These are phyloP conservation scores for Euphydryas editha DNA, from an alignment of 2,888 invertebrate species.

Conservation along the genomic window DNA sequence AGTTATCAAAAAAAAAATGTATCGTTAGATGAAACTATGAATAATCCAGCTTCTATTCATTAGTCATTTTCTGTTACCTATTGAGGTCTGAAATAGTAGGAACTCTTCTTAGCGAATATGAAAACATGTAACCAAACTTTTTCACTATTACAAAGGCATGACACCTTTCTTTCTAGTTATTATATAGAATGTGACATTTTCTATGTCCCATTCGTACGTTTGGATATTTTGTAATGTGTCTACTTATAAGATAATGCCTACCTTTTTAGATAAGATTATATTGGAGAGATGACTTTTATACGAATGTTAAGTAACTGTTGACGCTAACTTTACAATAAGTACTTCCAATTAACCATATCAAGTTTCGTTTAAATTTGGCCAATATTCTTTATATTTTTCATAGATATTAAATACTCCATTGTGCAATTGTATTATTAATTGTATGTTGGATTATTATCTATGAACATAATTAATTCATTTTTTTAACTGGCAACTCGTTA, in stretches of 20 bases:
- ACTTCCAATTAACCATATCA: slow-evolving; percentile 79
- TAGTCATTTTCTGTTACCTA: slow-evolving; percentile 58
- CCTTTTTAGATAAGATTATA: slow-evolving; percentile 82
- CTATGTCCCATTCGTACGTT: slow-evolving; percentile 62
- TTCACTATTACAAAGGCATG: slow-evolving; percentile 70
- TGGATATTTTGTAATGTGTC: slow-evolving; percentile 69
- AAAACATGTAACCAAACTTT: slow-evolving; percentile 69
- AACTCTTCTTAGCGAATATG: slow-evolving; percentile 67
- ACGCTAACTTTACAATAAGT: slow-evolving; percentile 78
- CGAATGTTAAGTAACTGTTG: slow-evolving; percentile 83
- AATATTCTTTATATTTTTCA: slow-evolving; percentile 22
- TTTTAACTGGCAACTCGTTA: slow-evolving; percentile 56
- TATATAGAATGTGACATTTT: slow-evolving; percentile 62
- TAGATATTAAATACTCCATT: slow-evolving; percentile 28
- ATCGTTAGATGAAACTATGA: slow-evolving; percentile 69
- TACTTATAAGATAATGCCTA: slow-evolving; percentile 75
- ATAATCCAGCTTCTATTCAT: slow-evolving; percentile 69
- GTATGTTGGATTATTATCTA: slow-evolving; percentile 28
- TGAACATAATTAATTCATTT: slow-evolving; percentile 29
- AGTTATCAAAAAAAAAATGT: slow-evolving; percentile 73
- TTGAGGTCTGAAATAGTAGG: slow-evolving; percentile 49
- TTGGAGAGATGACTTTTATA: slow-evolving; percentile 83
- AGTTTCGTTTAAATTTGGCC: slow-evolving; percentile 52
- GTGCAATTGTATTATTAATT: slow-evolving; percentile 12
- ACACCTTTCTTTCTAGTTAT: slow-evolving; percentile 58